These are phyloP conservation scores for Bombylius major DNA, from an alignment of 2,888 invertebrate genomes.

Conservation along the genomic window DNA sequence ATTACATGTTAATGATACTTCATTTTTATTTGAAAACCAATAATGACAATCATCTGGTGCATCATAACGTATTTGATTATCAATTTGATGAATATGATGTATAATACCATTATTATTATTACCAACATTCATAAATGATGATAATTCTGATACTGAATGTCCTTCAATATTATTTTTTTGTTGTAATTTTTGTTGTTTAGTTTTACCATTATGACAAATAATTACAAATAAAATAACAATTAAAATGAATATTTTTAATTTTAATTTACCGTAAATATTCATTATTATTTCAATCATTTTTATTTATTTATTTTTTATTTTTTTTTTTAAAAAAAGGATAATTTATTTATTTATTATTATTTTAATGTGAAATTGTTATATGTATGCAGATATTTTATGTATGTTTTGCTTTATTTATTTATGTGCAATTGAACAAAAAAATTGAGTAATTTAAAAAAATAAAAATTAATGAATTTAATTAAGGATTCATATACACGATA, in stretches of 20 bases:
- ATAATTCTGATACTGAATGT: background rate
- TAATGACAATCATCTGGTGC: constrained; percentile 68
- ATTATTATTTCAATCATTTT: background rate
- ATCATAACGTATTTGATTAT: constrained; percentile 43
- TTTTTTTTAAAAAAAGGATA: background rate
- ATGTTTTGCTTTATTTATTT: no score
- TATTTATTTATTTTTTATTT: background rate
- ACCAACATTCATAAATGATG: background rate
- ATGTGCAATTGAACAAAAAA: no score
- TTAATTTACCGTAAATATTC: background rate
- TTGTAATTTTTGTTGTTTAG: background rate
- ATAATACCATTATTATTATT: background rate
- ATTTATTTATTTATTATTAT: no score
- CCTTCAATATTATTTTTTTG: background rate
- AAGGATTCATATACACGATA: no score
- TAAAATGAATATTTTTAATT: background rate
- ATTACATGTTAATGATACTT: constrained; percentile 66
- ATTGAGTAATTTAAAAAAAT: no score
- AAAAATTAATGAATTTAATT: no score
- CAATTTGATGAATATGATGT: background rate
- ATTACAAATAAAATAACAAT: background rate
- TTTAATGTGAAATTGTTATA: no score
- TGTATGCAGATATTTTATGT: no score
- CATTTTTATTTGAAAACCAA: constrained; percentile 37
- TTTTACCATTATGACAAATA: background rate